Evolutionary conservation across 2,888 invertebrate genomes (phyloP), one percentile per base, ranked within the genome.

Genomic region (Hirtodrosophila duncani): DNA sequence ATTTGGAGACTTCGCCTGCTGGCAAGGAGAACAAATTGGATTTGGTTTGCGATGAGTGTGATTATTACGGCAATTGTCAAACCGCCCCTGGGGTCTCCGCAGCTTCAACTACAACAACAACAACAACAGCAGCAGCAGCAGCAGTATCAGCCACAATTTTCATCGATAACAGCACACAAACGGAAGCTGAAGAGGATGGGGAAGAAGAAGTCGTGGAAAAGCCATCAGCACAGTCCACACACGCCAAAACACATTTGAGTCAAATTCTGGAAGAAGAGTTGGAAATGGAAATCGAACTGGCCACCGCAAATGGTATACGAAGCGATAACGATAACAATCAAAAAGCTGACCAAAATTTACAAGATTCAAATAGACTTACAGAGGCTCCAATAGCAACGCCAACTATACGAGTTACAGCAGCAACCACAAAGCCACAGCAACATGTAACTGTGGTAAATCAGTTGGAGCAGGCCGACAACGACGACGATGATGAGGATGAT

Each of bases 151-250:
- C 58, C 3, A 38, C 67, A 9, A 43, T 67, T 46, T 63, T 81
- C 46, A 77, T 79, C 45, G 83, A 82, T 53, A 81, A 63, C 37
- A 77, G 82, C 24, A 75, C 82, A 3, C 70, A 77, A 52, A 80
- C 80, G 16, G 82, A 75, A 20, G 56, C 44, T 16, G 65, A 60
- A 17, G 43, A 39, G 7, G 46, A 58, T 1, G 36, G 55, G 2
- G 44, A 57, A n/a, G 49, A 49, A 3, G 24, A 39, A 5, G 39
- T 24, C 8, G 50, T 30, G 6, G 55, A 57, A 1, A 33, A 53
- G 5, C 37, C 18, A 1, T 46, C 44, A 18, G 41, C 27, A 9
- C 45, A 39, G 9, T 11, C 33, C 9, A 65, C 24, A 10, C 45
- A 56, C 0, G 10, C 46, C 2, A 50, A 50, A 4, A 29, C 37